phyloP scores from a whole-genome alignment of 2,113 vertebrate genomes.

The Nothobranchius furzeri region DNA sequence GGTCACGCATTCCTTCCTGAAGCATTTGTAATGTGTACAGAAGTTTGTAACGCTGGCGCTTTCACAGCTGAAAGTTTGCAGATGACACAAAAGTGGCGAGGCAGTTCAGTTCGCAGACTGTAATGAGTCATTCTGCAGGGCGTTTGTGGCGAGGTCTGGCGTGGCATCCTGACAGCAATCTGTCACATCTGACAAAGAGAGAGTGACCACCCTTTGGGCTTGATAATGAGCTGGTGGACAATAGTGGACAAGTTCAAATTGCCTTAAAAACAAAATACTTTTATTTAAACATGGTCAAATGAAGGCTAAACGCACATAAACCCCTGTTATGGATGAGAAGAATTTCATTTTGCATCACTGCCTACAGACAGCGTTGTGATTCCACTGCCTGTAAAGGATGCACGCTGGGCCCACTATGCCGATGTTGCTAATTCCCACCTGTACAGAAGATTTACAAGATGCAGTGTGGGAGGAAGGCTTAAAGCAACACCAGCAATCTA shows the following conservation, averaged over 20 bases:
- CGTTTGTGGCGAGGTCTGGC: conserved; percentile 11
- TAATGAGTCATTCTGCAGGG: conserved; percentile 14
- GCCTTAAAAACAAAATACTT: neutral
- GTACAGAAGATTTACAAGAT: conserved; percentile 35
- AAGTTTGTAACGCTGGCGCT: neutral
- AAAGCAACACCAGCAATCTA: conserved; percentile 30
- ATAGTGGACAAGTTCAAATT: neutral
- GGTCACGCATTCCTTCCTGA: conserved; percentile 10
- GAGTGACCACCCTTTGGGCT: neutral
- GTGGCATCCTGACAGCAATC: conserved; percentile 1
- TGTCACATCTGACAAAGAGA: conserved; percentile 11
- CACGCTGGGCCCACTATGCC: neutral
- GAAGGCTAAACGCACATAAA: neutral
- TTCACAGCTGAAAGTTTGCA: neutral
- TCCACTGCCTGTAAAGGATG: conserved; percentile 12
- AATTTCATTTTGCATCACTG: neutral
- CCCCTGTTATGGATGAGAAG: too few species aligned
- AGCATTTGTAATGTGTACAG: neutral
- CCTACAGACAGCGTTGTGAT: conserved; percentile 4
- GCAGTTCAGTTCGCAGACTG: conserved; percentile 1
- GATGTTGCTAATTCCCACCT: conserved; percentile 45
- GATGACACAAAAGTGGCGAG: conserved; percentile 17
- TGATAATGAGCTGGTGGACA: neutral
- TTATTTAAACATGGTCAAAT: neutral
- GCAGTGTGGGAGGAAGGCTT: conserved; percentile 42